phyloP scores from a whole-genome alignment of 2,797 vertebrate genomes.

The Sebastes vulpes region DNA sequence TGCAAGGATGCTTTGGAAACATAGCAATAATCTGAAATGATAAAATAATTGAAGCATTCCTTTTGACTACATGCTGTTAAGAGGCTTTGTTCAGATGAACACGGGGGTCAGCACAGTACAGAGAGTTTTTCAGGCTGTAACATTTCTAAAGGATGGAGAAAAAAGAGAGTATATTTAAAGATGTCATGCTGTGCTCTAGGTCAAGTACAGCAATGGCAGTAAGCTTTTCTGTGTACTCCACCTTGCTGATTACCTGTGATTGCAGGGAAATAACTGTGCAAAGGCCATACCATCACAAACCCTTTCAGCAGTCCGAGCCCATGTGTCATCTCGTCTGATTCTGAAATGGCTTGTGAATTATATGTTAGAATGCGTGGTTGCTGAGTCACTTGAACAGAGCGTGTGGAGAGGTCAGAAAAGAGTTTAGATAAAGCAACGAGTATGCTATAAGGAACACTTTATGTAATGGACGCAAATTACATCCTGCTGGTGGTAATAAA shows the following conservation, averaged over 20 bases:
- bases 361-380: slow-evolving; percentile 12
- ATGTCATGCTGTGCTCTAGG: slow-evolving; percentile 7
- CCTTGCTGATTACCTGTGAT: slow-evolving; percentile 64
- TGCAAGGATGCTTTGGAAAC: background rate
- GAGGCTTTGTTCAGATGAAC: background rate
- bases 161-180: background rate
- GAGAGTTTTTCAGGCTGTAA: background rate
- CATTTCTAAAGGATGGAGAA: slow-evolving; percentile 8
- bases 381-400: background rate
- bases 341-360: slow-evolving; percentile 48
- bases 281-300: slow-evolving; percentile 41
- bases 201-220: slow-evolving; percentile 49
- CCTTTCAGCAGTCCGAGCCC: slow-evolving; percentile 25
- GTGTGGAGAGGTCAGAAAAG: slow-evolving; percentile 14
- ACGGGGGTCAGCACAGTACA: background rate
- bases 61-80: slow-evolving; percentile 1
- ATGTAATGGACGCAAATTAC: slow-evolving; percentile 57
- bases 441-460: slow-evolving; percentile 25
- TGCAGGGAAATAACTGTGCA: slow-evolving; percentile 59
- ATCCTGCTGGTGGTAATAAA: slow-evolving; percentile 30
- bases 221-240: slow-evolving; percentile 45
- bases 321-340: slow-evolving; percentile 26
- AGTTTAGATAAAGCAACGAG: slow-evolving; percentile 6
- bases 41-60: slow-evolving; percentile 8
- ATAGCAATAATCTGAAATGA: background rate